Conservation (phyloP, 2,888 invertebrate genomes). For the Liodrosophila aerea region DNA sequence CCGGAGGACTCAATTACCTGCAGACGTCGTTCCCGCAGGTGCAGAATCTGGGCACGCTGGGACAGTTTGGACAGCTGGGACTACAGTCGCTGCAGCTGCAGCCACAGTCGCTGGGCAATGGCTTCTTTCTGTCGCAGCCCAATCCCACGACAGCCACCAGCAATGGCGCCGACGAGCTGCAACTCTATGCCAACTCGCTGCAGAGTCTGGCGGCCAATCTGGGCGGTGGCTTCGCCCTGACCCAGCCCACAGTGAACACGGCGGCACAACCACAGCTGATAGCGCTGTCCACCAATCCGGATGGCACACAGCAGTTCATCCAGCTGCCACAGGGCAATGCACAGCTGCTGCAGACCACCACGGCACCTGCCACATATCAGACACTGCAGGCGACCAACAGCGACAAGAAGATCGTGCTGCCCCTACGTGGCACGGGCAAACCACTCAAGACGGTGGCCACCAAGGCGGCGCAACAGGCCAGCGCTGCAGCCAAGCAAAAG, state of each 20-base stretch:
- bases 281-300: constrained; percentile 75
- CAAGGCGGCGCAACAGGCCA: constrained; percentile 74
- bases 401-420: constrained; percentile 77
- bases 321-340: constrained; percentile 64
- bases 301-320: constrained; percentile 77
- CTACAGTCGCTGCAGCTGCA: constrained; percentile 71
- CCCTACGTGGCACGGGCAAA: constrained; percentile 62
- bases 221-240: constrained; percentile 75
- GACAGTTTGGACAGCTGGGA: constrained; percentile 65
- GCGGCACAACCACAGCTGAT: constrained; percentile 71
- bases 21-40: constrained; percentile 71
- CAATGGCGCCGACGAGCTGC: constrained; percentile 65
- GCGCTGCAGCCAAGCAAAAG: constrained; percentile 72
- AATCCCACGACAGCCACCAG: constrained; percentile 33
- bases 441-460: constrained; percentile 75
- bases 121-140: constrained; percentile 75
- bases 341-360: constrained; percentile 1
- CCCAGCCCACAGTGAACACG: constrained; percentile 62
- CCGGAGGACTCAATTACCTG: constrained; percentile 70
- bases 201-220: constrained; percentile 77
- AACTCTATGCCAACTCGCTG: constrained; percentile 76
- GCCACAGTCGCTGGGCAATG: constrained; percentile 75
- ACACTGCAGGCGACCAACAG: constrained; percentile 63
- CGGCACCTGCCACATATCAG: constrained; percentile 49
- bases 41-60: constrained; percentile 60